phyloP scores from a whole-genome alignment of 1,140 invertebrate genomes.

The Calliopsis andreniformis region DNA sequence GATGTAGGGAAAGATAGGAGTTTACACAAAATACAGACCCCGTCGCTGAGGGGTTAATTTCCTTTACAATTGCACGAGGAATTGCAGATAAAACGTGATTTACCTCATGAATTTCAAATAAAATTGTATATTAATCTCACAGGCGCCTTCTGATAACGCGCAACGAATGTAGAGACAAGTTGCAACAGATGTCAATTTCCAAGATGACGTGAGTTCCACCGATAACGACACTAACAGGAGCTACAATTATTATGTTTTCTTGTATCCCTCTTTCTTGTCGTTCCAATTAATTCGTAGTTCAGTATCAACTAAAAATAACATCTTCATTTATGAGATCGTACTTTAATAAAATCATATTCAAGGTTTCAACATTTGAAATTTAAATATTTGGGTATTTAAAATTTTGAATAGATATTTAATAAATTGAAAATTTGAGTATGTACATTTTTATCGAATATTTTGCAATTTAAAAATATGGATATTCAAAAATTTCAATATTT shows the following conservation, averaged over 20 bases:
- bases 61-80: no score
- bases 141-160: constrained; percentile 11
- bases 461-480: no score
- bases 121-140: constrained; percentile 5
- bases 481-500: no score
- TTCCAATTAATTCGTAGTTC: constrained; percentile 42
- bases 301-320: constrained; percentile 34
- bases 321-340: neutral
- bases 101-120: neutral
- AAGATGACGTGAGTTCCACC: constrained; percentile 36
- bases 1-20: no score
- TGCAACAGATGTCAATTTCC: constrained; percentile 48
- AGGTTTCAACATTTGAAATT: no score
- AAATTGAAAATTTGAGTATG: no score
- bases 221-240: constrained; percentile 45
- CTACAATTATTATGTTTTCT: constrained; percentile 37
- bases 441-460: no score
- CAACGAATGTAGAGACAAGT: constrained; percentile 19
- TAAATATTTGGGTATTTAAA: no score
- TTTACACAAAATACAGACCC: no score
- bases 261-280: neutral
- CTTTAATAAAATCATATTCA: neutral
- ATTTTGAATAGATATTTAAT: no score
- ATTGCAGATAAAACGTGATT: neutral
- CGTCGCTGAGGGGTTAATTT: no score